Evolutionary conservation across 2,888 invertebrate species (phyloP), one percentile per base, ranked within the genome.

Genomic region (Leuctra nigra): DNA sequence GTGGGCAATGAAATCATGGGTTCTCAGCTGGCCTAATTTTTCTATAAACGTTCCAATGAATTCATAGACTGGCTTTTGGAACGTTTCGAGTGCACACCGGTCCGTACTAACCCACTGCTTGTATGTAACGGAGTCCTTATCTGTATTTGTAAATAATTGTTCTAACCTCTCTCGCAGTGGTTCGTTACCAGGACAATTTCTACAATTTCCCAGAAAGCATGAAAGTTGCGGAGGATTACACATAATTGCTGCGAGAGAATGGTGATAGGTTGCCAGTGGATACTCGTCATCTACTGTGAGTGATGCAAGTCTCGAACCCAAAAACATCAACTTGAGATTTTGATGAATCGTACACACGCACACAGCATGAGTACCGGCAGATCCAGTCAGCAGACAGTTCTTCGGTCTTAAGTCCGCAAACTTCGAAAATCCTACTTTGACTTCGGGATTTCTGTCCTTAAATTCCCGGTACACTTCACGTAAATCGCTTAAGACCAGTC

Each of bases 21-120:
- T 22, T 9, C 54, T 23, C n/a, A 62, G 36, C 25, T 38, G 41
- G 24, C 55, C 29, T 23, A 63, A 47, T 41, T 55, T 41, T 16
- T 58, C 53, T 35, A 56, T 14, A 7, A 61, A 60, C 9, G 18
- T 20, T 7, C 61, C 58, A 24, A 59, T 29, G 38, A 61, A 62
- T 44, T 62, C 59, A 52, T 61, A 53, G 2, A 50, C 41, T 25
- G 59, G 33, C 55, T 61, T 59, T 20, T 53, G 44, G 18, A 63
- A 35, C 1, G 60, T 63, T 55, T 63, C 58, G 25, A 62, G 44
- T 25, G 47, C 48, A 50, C 58, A 60, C 38, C 61, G 57, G 57
- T 64, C 59, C 1, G 56, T 56, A n/a, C 59, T 52, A 23, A 57
- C 36, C 62, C 63, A 62, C 35, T 64, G 63, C 9, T 63, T 60